Conservation (phyloP, 1,140 invertebrate genomes). For the Drosophila orosa region DNA sequence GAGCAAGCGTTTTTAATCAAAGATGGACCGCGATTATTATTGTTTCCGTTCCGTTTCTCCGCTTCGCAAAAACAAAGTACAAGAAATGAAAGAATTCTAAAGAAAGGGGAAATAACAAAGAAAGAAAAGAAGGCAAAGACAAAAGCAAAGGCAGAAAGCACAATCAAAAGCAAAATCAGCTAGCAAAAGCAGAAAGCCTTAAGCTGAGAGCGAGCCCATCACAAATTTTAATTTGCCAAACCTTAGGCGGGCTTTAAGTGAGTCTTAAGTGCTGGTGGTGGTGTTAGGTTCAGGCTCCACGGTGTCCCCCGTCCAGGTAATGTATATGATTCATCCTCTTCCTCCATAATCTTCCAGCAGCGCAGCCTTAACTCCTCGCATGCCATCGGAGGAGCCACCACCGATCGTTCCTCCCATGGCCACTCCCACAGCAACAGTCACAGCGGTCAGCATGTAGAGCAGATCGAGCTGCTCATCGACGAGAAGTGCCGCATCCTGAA, state of each 20-base stretch:
- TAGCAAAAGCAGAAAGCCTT: conserved; percentile 17
- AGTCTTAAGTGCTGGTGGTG: conserved; percentile 18
- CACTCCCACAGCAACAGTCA: conserved; percentile 25
- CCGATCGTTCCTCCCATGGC: conserved; percentile 15
- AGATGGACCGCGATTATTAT: conserved; percentile 67
- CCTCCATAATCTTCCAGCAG: conserved; percentile 27
- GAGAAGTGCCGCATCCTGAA: conserved; percentile 87
- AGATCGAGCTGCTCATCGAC: conserved; percentile 86
- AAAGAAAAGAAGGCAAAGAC: conserved; percentile 26
- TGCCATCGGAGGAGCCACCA: neutral
- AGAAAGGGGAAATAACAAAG: neutral
- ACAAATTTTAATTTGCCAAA: conserved; percentile 79
- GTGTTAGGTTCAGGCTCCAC: neutral
- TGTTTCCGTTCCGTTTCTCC: conserved; percentile 58
- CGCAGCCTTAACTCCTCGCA: conserved; percentile 30
- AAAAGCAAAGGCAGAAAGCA: conserved; percentile 15
- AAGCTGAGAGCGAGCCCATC: conserved; percentile 75
- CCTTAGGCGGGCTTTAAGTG: conserved; percentile 25
- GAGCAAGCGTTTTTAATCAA: conserved; percentile 84
- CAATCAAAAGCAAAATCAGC: conserved; percentile 11
- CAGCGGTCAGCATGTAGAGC: conserved; percentile 76
- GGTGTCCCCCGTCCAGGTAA: conserved; percentile 16
- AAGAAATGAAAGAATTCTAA: conserved; percentile 19
- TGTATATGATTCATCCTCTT: conserved; percentile 5
- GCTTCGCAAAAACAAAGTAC: conserved; percentile 26